Conservation (phyloP, 2,797 vertebrate species). For the Sus cebifrons region DNA sequence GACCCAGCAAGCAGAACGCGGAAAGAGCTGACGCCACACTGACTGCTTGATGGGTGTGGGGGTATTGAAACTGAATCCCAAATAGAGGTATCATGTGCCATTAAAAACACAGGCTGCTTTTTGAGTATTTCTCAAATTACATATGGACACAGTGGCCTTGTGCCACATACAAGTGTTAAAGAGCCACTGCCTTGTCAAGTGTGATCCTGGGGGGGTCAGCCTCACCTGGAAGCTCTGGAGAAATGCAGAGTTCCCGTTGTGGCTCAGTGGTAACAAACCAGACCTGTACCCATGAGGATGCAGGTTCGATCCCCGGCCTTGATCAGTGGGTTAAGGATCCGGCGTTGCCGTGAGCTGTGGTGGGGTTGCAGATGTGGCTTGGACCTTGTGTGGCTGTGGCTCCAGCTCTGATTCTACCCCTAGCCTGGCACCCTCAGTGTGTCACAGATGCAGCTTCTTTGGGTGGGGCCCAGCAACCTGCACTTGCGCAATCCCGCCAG, state of each 20-base stretch:
- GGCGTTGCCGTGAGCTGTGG: too few relatives aligned
- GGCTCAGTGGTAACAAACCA: too few relatives aligned
- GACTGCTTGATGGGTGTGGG: background rate
- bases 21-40: background rate
- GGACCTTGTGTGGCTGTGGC: too few relatives aligned
- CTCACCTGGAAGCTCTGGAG: background rate
- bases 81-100: background rate
- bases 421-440: too few relatives aligned
- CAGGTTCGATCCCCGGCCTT: too few relatives aligned
- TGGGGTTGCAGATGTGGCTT: too few relatives aligned
- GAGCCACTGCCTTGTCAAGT: background rate
- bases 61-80: background rate
- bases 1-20: background rate
- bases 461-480: background rate
- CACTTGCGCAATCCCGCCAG: background rate
- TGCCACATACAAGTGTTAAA: background rate
- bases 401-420: too few relatives aligned
- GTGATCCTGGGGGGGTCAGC: background rate
- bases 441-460: background rate
- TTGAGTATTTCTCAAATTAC: conserved; percentile 23
- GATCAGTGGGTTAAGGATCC: too few relatives aligned
- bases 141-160: background rate
- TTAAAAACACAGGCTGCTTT: background rate
- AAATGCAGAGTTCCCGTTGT: background rate
- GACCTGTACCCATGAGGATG: too few relatives aligned